Conservation (phyloP, 1,140 invertebrate genomes). For the Metaphire vulgaris region DNA sequence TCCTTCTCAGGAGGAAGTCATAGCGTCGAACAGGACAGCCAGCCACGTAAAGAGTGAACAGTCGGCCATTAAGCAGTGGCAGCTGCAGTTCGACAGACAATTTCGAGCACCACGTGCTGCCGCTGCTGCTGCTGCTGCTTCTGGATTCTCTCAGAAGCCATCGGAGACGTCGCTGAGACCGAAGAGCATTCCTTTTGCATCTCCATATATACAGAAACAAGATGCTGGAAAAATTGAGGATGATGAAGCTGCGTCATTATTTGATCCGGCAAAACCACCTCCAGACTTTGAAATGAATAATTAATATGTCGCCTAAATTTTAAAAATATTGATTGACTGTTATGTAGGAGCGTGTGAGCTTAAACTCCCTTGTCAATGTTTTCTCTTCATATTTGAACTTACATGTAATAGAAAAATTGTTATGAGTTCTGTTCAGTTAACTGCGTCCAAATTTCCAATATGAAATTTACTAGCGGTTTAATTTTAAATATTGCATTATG, state of each 20-base stretch:
- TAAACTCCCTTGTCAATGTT: too few relatives aligned
- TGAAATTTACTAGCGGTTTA: too few relatives aligned
- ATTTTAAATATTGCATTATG: too few relatives aligned
- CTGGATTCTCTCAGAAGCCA: neutral
- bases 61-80: conserved; percentile 14
- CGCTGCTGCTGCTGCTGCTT: neutral
- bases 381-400: too few relatives aligned
- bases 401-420: too few relatives aligned
- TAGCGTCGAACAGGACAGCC: neutral
- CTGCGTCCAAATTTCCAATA: too few relatives aligned
- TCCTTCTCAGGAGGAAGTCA: conserved; percentile 19
- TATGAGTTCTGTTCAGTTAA: too few relatives aligned
- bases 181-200: neutral
- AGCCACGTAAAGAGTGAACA: conserved; percentile 6
- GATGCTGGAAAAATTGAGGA: neutral
- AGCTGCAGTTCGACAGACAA: conserved; percentile 7
- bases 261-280: neutral
- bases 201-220: neutral
- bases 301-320: too few relatives aligned
- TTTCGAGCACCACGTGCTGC: neutral
- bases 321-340: too few relatives aligned
- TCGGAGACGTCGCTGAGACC: neutral
- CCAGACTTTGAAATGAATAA: too few relatives aligned
- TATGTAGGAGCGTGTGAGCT: too few relatives aligned
- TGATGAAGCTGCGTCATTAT: neutral